These are phyloP conservation scores for Crossoptilon crossoptilon DNA, from an alignment of 2,797 vertebrate genomes.

Conservation along the genomic window DNA sequence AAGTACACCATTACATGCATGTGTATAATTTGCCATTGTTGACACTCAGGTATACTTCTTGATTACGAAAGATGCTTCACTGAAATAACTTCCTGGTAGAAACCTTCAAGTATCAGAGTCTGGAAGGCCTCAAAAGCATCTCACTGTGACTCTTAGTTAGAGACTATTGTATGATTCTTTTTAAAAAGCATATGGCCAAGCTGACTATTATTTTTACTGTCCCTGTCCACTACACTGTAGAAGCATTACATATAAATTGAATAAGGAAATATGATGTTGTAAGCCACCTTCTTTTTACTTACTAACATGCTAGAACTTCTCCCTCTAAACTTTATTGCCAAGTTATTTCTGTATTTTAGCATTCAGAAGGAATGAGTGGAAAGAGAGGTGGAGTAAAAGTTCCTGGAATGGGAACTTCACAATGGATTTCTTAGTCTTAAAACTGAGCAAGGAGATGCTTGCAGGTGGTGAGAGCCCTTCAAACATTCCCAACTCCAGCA, in stretches of 20 bases:
- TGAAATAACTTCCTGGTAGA: neutral
- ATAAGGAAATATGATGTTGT: neutral
- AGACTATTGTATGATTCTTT: neutral
- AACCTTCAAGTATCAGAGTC: neutral
- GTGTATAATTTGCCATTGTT: neutral
- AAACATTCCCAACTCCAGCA: neutral
- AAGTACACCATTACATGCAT: neutral
- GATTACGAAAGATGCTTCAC: neutral
- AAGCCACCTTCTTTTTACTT: neutral
- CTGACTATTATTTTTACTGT: neutral
- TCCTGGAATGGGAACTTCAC: neutral
- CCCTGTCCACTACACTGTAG: neutral
- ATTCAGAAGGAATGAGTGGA: neutral
- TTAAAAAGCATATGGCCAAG: neutral
- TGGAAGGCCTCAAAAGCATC: neutral
- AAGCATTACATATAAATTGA: neutral
- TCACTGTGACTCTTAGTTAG: neutral
- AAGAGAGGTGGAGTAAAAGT: neutral
- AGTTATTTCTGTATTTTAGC: neutral
- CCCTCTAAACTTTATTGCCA: neutral
- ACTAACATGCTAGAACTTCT: neutral
- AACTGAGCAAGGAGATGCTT: neutral
- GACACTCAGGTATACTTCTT: neutral
- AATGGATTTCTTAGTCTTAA: neutral
- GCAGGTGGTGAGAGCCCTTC: neutral